Evolutionary conservation across 2,797 vertebrate genomes (phyloP).

Genomic region (Eremophila alpestris): DNA sequence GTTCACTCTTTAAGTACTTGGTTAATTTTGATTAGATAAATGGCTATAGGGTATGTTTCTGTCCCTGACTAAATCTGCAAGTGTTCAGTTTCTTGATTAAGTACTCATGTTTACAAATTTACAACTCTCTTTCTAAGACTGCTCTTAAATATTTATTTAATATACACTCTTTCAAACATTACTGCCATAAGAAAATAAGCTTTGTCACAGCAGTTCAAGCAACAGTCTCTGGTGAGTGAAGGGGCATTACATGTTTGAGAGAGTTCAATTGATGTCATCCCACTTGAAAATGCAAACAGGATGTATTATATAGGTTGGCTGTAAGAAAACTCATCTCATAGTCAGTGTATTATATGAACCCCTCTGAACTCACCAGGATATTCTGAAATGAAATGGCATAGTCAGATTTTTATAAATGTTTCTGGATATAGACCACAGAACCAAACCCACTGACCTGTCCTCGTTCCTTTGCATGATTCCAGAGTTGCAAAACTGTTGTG

Average conservation of each 20-base stretch:
- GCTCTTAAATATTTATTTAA: constrained; percentile 40
- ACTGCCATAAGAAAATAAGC: constrained; percentile 23
- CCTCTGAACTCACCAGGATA: background rate
- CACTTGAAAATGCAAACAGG: background rate
- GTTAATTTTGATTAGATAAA: constrained; percentile 67
- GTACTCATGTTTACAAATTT: constrained; percentile 35
- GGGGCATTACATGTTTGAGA: background rate
- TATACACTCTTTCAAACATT: constrained; percentile 3
- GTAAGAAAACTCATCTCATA: background rate
- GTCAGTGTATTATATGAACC: background rate
- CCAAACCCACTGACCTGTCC: background rate
- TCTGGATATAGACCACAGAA: background rate
- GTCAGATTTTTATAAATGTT: background rate
- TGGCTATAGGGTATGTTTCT: constrained; percentile 28
- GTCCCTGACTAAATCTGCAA: background rate
- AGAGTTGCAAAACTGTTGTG: background rate
- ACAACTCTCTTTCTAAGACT: background rate
- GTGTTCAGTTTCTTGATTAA: constrained; percentile 41
- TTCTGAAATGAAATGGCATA: background rate
- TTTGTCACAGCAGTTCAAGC: constrained; percentile 10
- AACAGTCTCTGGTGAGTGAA: background rate
- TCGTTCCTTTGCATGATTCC: background rate
- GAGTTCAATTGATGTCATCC: background rate
- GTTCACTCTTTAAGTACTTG: constrained; percentile 18
- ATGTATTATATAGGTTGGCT: background rate